These are phyloP conservation scores for Melipona beecheii DNA, from an alignment of 2,888 invertebrate genomes.

Conservation along the genomic window DNA sequence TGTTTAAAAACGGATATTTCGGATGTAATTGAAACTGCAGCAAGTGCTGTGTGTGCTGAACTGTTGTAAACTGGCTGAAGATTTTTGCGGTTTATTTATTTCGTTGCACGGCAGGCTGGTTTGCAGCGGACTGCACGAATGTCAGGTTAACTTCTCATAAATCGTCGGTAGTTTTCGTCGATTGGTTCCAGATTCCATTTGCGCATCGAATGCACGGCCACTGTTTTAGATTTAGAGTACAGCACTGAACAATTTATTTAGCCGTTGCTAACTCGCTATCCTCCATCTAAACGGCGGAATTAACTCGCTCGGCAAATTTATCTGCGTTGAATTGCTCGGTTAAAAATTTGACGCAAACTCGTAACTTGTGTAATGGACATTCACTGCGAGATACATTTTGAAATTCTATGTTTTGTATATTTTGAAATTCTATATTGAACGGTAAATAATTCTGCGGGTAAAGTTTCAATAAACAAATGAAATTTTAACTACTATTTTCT, in stretches of 20 bases:
- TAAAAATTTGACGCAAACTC: not conserved
- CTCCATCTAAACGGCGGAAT: not conserved
- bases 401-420: too few species aligned
- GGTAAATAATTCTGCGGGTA: too few species aligned
- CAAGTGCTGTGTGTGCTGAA: not conserved
- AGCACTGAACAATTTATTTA: not conserved
- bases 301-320: not conserved
- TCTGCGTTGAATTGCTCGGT: not conserved
- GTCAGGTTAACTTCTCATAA: constrained; percentile 70
- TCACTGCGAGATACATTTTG: not conserved
- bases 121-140: constrained; percentile 23
- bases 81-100: constrained; percentile 61
- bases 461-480: too few species aligned
- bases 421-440: too few species aligned
- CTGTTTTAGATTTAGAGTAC: constrained; percentile 28
- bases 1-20: not conserved
- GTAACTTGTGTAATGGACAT: not conserved
- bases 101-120: constrained; percentile 29
- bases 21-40: not conserved
- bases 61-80: constrained; percentile 2
- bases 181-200: constrained; percentile 61
- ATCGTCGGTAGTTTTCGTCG: constrained; percentile 66
- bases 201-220: constrained; percentile 24
- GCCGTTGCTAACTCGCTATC: not conserved
- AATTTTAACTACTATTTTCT: too few species aligned